These are phyloP conservation scores for Anagyrus pseudococci DNA, from an alignment of 2,888 invertebrate genomes.

Conservation along the genomic window DNA sequence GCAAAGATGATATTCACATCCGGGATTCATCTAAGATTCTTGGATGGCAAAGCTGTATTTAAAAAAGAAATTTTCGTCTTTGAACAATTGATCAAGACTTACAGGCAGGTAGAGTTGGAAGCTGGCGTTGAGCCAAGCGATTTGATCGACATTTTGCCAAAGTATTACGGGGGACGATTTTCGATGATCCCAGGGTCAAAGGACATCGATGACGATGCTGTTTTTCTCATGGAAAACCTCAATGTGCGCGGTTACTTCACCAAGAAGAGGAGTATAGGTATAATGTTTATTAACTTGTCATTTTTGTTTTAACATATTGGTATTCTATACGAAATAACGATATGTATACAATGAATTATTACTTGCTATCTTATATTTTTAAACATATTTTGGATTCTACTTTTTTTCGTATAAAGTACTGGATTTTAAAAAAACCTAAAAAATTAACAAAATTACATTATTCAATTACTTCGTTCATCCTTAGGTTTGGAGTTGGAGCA, in stretches of 20 bases:
- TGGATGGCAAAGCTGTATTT: slow-evolving; percentile 59
- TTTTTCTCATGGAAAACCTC: slow-evolving; percentile 68
- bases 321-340: too few species aligned
- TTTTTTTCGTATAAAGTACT: too few species aligned
- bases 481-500: slow-evolving; percentile 25
- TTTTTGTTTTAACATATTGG: too few species aligned
- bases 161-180: slow-evolving; percentile 67
- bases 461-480: neutral
- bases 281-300: neutral
- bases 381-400: too few species aligned
- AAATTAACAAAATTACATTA: too few species aligned
- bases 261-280: slow-evolving; percentile 63
- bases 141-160: slow-evolving; percentile 64
- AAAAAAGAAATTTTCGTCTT: slow-evolving; percentile 68
- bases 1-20: slow-evolving; percentile 68
- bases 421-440: too few species aligned
- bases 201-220: slow-evolving; percentile 65
- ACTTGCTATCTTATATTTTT: too few species aligned
- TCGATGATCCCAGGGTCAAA: slow-evolving; percentile 42
- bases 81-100: slow-evolving; percentile 62
- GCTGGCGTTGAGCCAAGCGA: neutral
- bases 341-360: too few species aligned
- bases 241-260: slow-evolving; percentile 64
- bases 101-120: slow-evolving; percentile 62
- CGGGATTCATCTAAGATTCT: slow-evolving; percentile 60